Percentiles rank a stretch among this genome's conserved stretches.
Evolutionary conservation across 2,888 invertebrate genomes (phyloP).

Genomic region (Endomychus coccineus): DNA sequence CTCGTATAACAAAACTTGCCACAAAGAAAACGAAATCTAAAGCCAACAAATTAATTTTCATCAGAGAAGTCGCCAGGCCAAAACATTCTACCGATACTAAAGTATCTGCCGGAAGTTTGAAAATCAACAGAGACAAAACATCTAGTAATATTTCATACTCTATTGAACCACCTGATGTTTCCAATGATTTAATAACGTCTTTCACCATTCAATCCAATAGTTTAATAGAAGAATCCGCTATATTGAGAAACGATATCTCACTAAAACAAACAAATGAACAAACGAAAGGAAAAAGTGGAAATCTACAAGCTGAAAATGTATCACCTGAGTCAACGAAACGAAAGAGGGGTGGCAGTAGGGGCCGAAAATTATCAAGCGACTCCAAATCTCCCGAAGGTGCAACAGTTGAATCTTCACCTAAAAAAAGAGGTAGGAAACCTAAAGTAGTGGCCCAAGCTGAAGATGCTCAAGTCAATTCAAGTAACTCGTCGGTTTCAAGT

Average conservation of each 20-base stretch:
- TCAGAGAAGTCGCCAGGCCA: constrained; percentile 10
- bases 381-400: too few relatives aligned
- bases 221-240: too few relatives aligned
- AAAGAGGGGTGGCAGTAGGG: constrained; percentile 3
- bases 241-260: too few relatives aligned
- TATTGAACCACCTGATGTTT: constrained; percentile 7
- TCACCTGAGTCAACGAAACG: background rate
- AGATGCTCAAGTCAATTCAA: too few relatives aligned
- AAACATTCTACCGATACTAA: constrained; percentile 7
- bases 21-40: constrained; percentile 8
- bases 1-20: too few relatives aligned
- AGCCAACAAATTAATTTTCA: constrained; percentile 10
- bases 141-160: constrained; percentile 10
- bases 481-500: too few relatives aligned
- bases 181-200: too few relatives aligned
- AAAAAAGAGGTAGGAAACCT: background rate
- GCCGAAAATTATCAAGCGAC: too few relatives aligned
- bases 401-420: constrained; percentile 1
- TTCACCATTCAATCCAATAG: too few relatives aligned
- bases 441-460: background rate
- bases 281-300: constrained; percentile 3
- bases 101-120: constrained; percentile 9
- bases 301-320: background rate
- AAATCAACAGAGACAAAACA: constrained; percentile 9
- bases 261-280: too few relatives aligned